Conservation (phyloP, 2,888 invertebrate genomes). For the Pecten maximus region DNA sequence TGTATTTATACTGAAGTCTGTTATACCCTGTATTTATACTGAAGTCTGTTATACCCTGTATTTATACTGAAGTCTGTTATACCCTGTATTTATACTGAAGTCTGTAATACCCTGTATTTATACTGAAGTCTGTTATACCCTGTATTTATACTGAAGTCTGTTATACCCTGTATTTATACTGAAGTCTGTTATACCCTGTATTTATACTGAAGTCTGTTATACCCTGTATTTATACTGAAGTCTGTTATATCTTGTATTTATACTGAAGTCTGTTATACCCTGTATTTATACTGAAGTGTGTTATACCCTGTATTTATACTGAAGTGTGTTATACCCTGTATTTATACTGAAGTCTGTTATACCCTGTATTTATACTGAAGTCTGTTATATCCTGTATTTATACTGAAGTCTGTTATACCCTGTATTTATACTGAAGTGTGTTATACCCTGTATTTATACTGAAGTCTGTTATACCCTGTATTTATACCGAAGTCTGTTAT, state of each 20-base stretch:
- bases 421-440: neutral
- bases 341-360: too few relatives aligned
- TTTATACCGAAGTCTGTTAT: conserved; percentile 57
- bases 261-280: too few relatives aligned
- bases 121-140: neutral
- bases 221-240: neutral
- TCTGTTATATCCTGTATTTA: neutral
- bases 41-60: neutral
- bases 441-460: neutral
- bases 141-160: neutral
- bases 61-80: neutral
- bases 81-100: too few relatives aligned
- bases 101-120: neutral
- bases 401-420: neutral
- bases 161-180: neutral
- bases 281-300: too few relatives aligned
- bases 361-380: neutral
- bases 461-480: neutral
- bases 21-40: neutral
- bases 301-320: too few relatives aligned
- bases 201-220: neutral
- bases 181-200: neutral
- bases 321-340: too few relatives aligned
- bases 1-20: neutral
- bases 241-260: neutral